Percentiles rank a stretch among this genome's conserved stretches.
Conservation (phyloP, 92 coral and sea anemone genomes). For the Pocillopora meandrina region DNA sequence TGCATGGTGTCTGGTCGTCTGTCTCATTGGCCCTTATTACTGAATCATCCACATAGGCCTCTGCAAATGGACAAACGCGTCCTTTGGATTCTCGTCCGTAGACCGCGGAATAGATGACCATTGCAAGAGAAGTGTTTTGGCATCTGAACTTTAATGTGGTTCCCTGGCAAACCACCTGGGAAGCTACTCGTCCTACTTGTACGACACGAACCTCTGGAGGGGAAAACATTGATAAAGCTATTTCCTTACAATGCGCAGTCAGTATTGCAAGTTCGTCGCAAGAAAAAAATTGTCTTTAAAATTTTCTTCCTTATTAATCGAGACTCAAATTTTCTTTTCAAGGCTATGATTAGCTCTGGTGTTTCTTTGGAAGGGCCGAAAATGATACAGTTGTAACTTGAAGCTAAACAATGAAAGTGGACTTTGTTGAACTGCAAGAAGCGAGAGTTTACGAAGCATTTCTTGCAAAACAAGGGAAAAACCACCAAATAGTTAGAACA, state of each 20-base stretch:
- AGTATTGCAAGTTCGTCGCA: neutral
- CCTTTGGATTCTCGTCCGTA: conserved; percentile 74
- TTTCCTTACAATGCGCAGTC: neutral
- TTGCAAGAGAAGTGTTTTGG: conserved; percentile 68
- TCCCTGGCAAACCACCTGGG: conserved; percentile 48
- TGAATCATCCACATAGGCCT: neutral
- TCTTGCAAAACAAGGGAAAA: neutral
- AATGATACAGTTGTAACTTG: too few species aligned
- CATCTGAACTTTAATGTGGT: conserved; percentile 33
- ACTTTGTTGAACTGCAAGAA: neutral
- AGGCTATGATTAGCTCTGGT: too few species aligned
- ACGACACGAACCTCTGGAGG: conserved; percentile 23
- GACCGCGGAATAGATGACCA: conserved; percentile 68
- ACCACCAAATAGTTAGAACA: neutral
- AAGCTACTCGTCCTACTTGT: neutral
- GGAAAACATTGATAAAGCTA: neutral
- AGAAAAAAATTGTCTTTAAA: too few species aligned
- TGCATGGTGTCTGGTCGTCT: conserved; percentile 7
- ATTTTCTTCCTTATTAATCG: too few species aligned
- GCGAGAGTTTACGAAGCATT: neutral
- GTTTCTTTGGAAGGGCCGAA: too few species aligned
- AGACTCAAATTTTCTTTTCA: too few species aligned
- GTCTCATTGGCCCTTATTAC: conserved; percentile 31
- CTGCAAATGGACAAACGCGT: conserved; percentile 51
- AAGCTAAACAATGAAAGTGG: too few species aligned